Base-by-base conservation (phyloP, 1,140 invertebrate species). In the Cephus cinctus region DNA sequence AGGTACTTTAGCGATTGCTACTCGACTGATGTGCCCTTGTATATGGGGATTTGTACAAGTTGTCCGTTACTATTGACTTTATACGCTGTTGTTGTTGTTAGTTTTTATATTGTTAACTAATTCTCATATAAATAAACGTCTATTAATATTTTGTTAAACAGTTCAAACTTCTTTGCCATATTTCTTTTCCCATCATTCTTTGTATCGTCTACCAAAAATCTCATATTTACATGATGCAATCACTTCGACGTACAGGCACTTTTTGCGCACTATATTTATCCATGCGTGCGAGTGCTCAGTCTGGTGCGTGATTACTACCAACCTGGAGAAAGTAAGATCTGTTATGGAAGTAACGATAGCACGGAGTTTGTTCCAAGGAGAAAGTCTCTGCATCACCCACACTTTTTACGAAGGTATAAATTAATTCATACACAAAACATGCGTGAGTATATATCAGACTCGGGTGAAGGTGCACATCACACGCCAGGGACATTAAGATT, bases 91-190 rank as follows among this genome's bases (percentile, higher is more conserved):
- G 59, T 71, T 69, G 59, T 67, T 71, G 52, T 61, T 63, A 36
- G n/a, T 49, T 54, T 55, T 52, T 54, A 36, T 51, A 60, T 69
- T 70, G 69, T 71, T 71, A 67, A 67, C 54, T 61, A 57, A 67
- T 64, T 40, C 46, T 52, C 59, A 65, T 62, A 62, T 45, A 45
- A 67, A 71, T 70, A 72, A 73, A 73, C 9, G 49, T 55, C 59
- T 47, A 59, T 57, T 51, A 60, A 61, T 69, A 65, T 67, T 69
- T 67, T 67, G 64, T 71, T 74, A 68, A 25, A 55, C 32, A 8
- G 25, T 27, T 27, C 25, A 6, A 38, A 38, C 21, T 6, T 41
- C 34, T n/a, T 8, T 15, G 12, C 42, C 8, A 45, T 32, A 47
- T 47, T 42, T 21, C 11, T 43, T 56, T 43, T 25, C 20, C 38